Percentiles rank a stretch among this genome's conserved stretches.
These are phyloP conservation scores for Polia nebulosa DNA, from an alignment of 2,888 invertebrate species.

Conservation along the genomic window DNA sequence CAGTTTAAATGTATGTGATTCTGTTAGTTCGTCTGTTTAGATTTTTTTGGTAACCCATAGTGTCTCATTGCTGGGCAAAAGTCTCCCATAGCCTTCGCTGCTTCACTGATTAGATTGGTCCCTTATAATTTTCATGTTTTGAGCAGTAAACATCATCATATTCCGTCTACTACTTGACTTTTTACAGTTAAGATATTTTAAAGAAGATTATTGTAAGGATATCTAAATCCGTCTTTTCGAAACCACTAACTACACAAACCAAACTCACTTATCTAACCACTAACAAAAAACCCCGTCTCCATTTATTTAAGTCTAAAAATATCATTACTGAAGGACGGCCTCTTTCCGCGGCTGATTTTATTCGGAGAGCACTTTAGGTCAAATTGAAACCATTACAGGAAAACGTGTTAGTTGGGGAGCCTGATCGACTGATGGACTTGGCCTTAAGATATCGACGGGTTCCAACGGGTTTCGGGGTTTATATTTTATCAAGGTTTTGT, in stretches of 20 bases:
- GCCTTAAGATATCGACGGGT: conserved; percentile 30
- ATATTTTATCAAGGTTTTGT: conserved; percentile 42
- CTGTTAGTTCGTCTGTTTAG: too few relatives aligned
- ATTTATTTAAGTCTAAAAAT: conserved; percentile 66
- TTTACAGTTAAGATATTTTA: too few relatives aligned
- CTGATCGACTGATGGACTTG: conserved; percentile 69
- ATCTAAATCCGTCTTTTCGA: too few relatives aligned
- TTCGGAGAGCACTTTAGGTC: conserved; percentile 76
- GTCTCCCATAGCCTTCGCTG: too few relatives aligned
- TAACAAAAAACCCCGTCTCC: conserved; percentile 44
- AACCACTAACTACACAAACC: conserved; percentile 1
- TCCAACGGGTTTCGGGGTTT: conserved; percentile 23
- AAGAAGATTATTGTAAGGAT: too few relatives aligned
- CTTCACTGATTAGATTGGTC: too few relatives aligned
- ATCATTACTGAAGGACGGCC: conserved; percentile 64
- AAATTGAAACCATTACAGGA: conserved; percentile 80
- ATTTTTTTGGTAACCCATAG: too few relatives aligned
- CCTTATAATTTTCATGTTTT: too few relatives aligned
- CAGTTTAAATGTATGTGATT: too few relatives aligned
- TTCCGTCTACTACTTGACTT: too few relatives aligned
- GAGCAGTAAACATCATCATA: too few relatives aligned
- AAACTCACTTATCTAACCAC: conserved; percentile 14
- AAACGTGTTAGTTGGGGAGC: conserved; percentile 77
- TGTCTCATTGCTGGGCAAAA: too few relatives aligned
- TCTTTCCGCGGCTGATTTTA: conserved; percentile 68